A percentile compares a stretch with the other conserved stretches of the same genome.
Conservation (phyloP, 2,888 invertebrate genomes). For the Drosophila helvetica region DNA sequence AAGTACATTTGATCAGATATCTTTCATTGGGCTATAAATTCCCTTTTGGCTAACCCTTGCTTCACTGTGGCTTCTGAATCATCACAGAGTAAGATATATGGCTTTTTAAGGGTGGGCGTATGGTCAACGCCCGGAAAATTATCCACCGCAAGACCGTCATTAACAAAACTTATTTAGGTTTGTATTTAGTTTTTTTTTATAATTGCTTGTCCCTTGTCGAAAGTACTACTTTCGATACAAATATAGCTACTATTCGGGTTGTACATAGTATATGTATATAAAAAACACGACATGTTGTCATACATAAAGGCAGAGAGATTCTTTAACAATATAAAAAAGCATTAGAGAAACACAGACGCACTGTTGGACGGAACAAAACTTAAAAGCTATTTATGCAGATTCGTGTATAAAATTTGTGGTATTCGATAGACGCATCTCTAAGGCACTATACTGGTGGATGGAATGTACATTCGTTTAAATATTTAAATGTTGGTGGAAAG, state of each 20-base stretch:
- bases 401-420: slow-evolving; percentile 42
- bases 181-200: slow-evolving; percentile 44
- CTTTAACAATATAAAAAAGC: slow-evolving; percentile 46
- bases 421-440: slow-evolving; percentile 54
- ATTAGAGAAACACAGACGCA: slow-evolving; percentile 10
- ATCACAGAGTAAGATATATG: slow-evolving; percentile 1
- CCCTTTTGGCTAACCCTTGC: neutral
- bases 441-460: slow-evolving; percentile 66
- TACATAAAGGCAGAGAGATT: slow-evolving; percentile 42
- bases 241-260: slow-evolving; percentile 33
- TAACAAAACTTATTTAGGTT: slow-evolving; percentile 11
- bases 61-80: neutral
- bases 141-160: slow-evolving; percentile 8
- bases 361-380: slow-evolving; percentile 64
- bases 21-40: neutral
- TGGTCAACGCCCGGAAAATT: slow-evolving; percentile 40
- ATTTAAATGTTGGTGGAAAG: slow-evolving; percentile 29
- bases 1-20: too few relatives aligned
- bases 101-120: slow-evolving; percentile 34
- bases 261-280: slow-evolving; percentile 24
- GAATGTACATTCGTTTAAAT: slow-evolving; percentile 43
- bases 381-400: slow-evolving; percentile 55
- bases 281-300: slow-evolving; percentile 47
- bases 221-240: slow-evolving; percentile 34
- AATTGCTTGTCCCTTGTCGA: slow-evolving; percentile 31